Evolutionary conservation across 2,113 vertebrate species (phyloP), one percentile per base, ranked within the genome.

Genomic region (Ictalurus furcatus): DNA sequence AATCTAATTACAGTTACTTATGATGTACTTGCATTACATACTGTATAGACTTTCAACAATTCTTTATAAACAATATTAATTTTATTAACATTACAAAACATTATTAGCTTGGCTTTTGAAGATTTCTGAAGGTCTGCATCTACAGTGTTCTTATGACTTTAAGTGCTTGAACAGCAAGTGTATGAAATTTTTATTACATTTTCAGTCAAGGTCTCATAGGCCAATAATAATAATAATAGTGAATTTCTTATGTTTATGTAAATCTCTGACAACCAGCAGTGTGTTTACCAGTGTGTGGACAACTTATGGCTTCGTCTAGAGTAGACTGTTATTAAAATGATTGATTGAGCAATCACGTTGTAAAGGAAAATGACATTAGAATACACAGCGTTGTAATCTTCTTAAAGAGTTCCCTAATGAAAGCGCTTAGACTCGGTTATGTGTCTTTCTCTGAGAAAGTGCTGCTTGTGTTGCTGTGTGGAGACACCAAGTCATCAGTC

Each of bases 361-460:
- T 84, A 54, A 89, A 40, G 23, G 87, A 85, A 73, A 37, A 91
- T 87, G 87, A 37, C 81, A 56, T 52, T 86, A n/a, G 82, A 54
- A 61, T 44, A n/a, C 63, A 56, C 34, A 80, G 84, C 73, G 17
- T 86, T 58, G 54, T 91, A 91, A 93, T 93, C 91, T 85, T 85
- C 67, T 86, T 87, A 65, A 65, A 90, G 25, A 74, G 25, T 30
- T 25, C 61, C n/a, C 52, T 83, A 74, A 93, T 69, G 69, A 34
- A 54, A 23, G 56, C 30, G 89, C 85, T 91, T 90, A 80, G 65
- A 52, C 44, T 48, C 37, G 16, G 52, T 56, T 74, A 73, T 65
- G 37, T 89, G 65, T 65, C 71, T 67, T 86, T 85, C 67, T 58
- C 30, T 61, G 44, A 71, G 14, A 30, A 30, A 76, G 28, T 44